These are phyloP conservation scores for Grantiella picta DNA, from an alignment of 2,113 vertebrate species.

Conservation along the genomic window DNA sequence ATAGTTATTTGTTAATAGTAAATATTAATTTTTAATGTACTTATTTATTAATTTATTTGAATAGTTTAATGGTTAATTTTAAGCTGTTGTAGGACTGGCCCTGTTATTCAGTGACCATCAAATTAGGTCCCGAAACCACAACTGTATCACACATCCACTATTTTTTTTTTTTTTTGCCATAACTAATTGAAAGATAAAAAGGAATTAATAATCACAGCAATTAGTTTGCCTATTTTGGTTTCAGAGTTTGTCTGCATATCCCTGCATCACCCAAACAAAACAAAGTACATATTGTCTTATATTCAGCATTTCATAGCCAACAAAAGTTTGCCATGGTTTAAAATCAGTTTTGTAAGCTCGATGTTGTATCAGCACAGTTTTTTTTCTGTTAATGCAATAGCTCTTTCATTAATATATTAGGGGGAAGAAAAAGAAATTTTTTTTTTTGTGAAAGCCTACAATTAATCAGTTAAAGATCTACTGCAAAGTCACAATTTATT, in stretches of 20 bases:
- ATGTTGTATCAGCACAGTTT: not conserved
- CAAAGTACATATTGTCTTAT: not conserved
- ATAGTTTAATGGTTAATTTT: not conserved
- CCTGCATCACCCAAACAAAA: not conserved
- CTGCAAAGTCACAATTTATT: not conserved
- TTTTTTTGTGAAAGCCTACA: not conserved
- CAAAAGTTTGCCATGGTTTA: not conserved
- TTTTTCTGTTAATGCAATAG: not conserved
- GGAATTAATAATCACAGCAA: not conserved
- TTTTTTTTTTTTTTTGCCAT: not conserved
- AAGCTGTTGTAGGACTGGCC: not conserved
- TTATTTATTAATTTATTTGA: not conserved
- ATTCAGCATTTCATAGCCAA: not conserved
- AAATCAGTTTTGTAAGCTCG: not conserved
- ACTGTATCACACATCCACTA: not conserved
- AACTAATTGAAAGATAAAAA: not conserved
- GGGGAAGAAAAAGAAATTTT: fast-evolving
- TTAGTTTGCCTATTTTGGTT: not conserved
- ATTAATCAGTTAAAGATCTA: slow-evolving; percentile 30
- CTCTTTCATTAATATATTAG: not conserved
- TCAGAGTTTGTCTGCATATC: not conserved
- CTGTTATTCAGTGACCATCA: not conserved
- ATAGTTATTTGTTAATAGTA: not conserved
- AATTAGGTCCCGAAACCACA: not conserved
- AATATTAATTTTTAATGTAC: not conserved